Evolutionary conservation across 2,888 invertebrate genomes (phyloP), one percentile per base, ranked within the genome.

Genomic region (Drosophila vallismaia): DNA sequence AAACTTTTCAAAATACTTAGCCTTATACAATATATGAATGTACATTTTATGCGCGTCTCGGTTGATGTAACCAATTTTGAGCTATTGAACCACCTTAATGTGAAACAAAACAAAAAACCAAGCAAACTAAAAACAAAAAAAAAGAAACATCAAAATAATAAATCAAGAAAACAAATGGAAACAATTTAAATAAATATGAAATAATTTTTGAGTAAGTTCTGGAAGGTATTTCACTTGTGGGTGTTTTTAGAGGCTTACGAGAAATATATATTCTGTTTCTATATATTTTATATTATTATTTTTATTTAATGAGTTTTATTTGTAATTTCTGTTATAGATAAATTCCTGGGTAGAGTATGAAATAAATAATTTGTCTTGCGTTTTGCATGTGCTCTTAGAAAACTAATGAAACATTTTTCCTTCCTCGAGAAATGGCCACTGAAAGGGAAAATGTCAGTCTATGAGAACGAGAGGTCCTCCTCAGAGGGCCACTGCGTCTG

Each of bases 31-130:
- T 49, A 71, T 74, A 70, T 57, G 71, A 79, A 75, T 87, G 74
- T 88, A 80, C 73, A 88, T 79, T 86, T 79, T 60, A 51, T 84
- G 86, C 79, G 75, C 78, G 66, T 82, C 71, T 84, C 66, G 70
- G 74, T 84, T 79, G 71, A 81, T 76, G 74, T 71, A 77, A 79
- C 64, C 76, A 79, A 76, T 84, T 72, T 82, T 81, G 84, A 82
- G 89, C 89, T 89, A 85, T 84, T 78, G 85, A 86, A 87, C 89
- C 90, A 90, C 89, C 89, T 89, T 87, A 89, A 82, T 88, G 71
- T 84, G 72, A 86, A 89, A 88, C 88, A 76, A 81, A 60, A 59
- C 60, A 71, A 54, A 63, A 40, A 8, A 24, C 63, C 63, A 67
- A 63, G 46, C 48, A 69, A 76, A 60, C 69, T 40, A 50, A 60